Conservation (phyloP, 64 coral and sea anemone species). For the Trachythela sp. region DNA sequence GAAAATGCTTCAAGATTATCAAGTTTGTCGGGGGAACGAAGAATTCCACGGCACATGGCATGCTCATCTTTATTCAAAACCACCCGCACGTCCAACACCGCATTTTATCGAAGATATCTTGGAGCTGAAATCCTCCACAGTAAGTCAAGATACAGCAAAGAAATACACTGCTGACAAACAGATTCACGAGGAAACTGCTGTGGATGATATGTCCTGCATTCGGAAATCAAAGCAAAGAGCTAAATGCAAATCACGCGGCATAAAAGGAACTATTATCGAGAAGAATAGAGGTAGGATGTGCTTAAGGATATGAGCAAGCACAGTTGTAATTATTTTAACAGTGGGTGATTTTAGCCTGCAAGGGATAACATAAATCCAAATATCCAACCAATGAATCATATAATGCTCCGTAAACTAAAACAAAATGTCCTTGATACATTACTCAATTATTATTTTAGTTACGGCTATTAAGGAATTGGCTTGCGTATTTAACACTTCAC, state of each 20-base stretch:
- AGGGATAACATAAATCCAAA: no score
- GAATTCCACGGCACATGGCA: neutral
- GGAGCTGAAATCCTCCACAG: neutral
- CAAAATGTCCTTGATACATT: neutral
- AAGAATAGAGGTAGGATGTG: neutral
- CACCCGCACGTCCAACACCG: neutral
- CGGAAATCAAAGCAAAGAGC: neutral
- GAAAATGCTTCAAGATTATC: neutral
- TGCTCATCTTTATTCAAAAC: conserved; percentile 21
- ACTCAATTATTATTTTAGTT: neutral
- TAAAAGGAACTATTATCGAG: neutral
- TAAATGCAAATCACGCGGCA: neutral
- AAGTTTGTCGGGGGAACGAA: neutral
- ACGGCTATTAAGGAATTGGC: neutral
- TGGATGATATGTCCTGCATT: neutral
- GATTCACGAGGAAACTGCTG: neutral
- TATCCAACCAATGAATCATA: no score
- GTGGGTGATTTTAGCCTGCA: neutral
- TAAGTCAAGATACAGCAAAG: neutral
- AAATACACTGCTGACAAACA: neutral
- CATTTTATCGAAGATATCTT: conserved; percentile 22
- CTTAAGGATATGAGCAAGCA: neutral
- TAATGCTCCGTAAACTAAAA: neutral
- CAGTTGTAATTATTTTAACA: neutral
- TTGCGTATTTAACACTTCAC: neutral